phyloP scores from a whole-genome alignment of 2,113 vertebrate genomes.

The Platichthys flesus region DNA sequence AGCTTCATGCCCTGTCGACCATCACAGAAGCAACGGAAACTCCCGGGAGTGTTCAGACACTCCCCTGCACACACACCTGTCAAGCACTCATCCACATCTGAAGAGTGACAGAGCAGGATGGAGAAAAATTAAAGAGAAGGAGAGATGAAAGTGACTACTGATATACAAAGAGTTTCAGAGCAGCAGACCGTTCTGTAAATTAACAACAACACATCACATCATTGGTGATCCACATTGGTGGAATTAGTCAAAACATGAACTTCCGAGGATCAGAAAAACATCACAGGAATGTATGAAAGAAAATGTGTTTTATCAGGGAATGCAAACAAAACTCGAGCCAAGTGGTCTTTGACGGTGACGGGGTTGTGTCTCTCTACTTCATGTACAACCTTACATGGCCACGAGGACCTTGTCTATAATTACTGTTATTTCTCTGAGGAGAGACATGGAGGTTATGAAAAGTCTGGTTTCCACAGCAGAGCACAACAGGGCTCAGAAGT shows the following conservation, averaged over 20 bases:
- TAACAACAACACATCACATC: neutral
- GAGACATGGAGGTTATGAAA: conserved; percentile 52
- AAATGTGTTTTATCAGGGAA: conserved; percentile 42
- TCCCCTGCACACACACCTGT: conserved; percentile 87
- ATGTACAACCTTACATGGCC: conserved; percentile 69
- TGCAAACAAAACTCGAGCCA: conserved; percentile 62
- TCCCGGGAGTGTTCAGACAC: conserved; percentile 91
- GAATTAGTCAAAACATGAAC: conserved; percentile 35
- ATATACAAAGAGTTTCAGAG: conserved; percentile 23
- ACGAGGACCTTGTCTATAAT: conserved; percentile 42
- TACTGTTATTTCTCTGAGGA: conserved; percentile 53
- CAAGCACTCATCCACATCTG: conserved; percentile 94
- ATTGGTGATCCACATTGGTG: neutral
- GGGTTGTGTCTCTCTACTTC: conserved; percentile 16
- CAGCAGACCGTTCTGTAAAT: conserved; percentile 1
- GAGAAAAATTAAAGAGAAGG: conserved; percentile 23
- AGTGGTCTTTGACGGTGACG: conserved; percentile 34
- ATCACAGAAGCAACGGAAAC: conserved; percentile 92
- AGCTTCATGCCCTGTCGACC: conserved; percentile 93
- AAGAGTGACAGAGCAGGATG: conserved; percentile 3
- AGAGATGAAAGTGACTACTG: conserved; percentile 12
- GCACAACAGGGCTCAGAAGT: conserved; percentile 1
- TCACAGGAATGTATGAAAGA: conserved; percentile 2
- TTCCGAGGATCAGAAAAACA: conserved; percentile 19
- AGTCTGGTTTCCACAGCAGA: conserved; percentile 53